Evolutionary conservation across 2,888 invertebrate species (phyloP).

Genomic region (Phasia obesa): DNA sequence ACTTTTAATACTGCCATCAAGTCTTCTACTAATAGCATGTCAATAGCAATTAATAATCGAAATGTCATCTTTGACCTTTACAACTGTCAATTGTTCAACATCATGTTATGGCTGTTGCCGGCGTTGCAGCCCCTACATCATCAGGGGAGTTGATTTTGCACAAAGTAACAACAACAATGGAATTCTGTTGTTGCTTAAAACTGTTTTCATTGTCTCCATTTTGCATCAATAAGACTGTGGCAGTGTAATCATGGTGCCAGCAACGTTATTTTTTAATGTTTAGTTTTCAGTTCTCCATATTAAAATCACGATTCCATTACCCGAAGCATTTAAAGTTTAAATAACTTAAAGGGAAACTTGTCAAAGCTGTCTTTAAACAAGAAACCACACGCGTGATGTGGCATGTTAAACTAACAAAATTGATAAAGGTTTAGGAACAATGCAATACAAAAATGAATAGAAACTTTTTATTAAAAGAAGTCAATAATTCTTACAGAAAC

Average conservation of each 20-base stretch:
- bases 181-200: conserved; percentile 1
- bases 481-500: not conserved
- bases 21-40: conserved; percentile 68
- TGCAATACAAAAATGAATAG: not conserved
- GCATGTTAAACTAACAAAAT: conserved; percentile 13
- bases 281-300: conserved; percentile 23
- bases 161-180: conserved; percentile 9
- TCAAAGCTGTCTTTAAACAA: conserved; percentile 68
- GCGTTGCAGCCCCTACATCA: conserved; percentile 59
- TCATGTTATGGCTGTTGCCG: conserved; percentile 27
- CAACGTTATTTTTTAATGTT: not conserved
- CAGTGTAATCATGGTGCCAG: conserved; percentile 1
- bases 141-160: conserved; percentile 31
- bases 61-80: conserved; percentile 74
- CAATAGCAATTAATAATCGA: conserved; percentile 74
- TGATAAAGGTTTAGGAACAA: conserved; percentile 8
- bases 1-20: not conserved
- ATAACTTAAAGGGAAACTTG: conserved; percentile 69
- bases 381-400: conserved; percentile 68
- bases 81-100: conserved; percentile 61
- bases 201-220: not conserved
- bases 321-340: conserved; percentile 54
- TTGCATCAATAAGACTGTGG: not conserved
- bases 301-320: conserved; percentile 63
- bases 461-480: not conserved